Evolutionary conservation across 2,113 vertebrate genomes (phyloP).

Genomic region (Hippolais icterina): DNA sequence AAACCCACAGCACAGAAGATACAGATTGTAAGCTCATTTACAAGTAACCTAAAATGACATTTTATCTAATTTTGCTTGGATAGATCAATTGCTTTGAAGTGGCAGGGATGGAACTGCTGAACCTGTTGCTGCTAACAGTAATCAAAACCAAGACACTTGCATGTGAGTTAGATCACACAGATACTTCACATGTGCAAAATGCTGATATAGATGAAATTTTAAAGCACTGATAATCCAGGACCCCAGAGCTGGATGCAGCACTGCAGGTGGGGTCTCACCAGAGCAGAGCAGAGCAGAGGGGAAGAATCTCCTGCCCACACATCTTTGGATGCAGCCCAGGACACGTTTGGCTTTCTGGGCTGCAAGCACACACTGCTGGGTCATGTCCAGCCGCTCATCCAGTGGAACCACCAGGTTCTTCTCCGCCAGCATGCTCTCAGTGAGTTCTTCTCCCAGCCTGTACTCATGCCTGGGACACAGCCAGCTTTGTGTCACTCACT

Average conservation of each 20-base stretch:
- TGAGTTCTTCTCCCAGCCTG: neutral
- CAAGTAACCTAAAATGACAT: neutral
- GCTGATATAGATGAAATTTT: neutral
- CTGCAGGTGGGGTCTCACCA: neutral
- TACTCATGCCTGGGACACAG: neutral
- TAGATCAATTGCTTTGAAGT: neutral
- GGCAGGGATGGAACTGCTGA: neutral
- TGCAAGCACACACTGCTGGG: neutral
- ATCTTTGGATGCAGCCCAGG: neutral
- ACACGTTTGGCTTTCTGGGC: neutral
- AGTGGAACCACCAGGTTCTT: fast-evolving
- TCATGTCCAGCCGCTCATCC: neutral
- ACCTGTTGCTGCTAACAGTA: neutral
- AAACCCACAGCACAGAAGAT: neutral
- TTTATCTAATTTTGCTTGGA: neutral
- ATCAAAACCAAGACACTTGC: neutral
- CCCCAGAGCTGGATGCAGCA: neutral
- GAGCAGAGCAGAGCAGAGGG: neutral
- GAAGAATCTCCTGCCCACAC: neutral
- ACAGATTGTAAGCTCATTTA: neutral
- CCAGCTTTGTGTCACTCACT: neutral
- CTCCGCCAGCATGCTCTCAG: fast-evolving
- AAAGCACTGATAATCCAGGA: neutral
- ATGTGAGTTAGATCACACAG: neutral
- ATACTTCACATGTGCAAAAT: neutral